Base-by-base conservation (phyloP, 2,113 vertebrate species). In the Varanus salvator region DNA sequence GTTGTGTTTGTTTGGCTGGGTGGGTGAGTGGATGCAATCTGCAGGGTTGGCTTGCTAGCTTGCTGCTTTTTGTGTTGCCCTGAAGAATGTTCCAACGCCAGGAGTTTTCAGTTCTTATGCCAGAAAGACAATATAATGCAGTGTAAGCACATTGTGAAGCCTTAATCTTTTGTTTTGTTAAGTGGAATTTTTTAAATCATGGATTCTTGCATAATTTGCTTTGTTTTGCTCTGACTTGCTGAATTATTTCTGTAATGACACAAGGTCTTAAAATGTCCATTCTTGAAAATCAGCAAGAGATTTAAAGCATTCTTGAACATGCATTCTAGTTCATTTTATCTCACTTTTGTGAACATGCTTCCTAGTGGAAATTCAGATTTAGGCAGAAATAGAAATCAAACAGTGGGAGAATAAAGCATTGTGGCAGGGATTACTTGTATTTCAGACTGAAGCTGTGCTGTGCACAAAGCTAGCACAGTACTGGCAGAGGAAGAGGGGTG, bases 101-200 rank as follows among this genome's bases (percentile, higher is more conserved):
- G 0, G 29, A 84, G 2, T 78, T 34, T 7, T 87, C 60, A 4
- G 12, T 25, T 15, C 48, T 34, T 8, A 0, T 38, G 66, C 75
- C 80, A 91, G 23, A 0, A 50, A 94, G 93, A 87, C n/a, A 91
- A 84, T 4, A 44, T 80, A 69, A 85, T 92, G 89, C 85, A 50
- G 29, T 12, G n/a, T 52, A 85, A 87, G 19, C 6, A 75, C 6
- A 27, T 87, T 88, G 57, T n/a, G 68, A 78, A 54, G 6, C 21
- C 6, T 87, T 91, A n/a, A 6, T 1, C 17, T 5, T 87, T 92
- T 60, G 2, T 27, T 92, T 11, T 84, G 84, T 88, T 29, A 14
- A 83, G 92, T 74, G 3, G 68, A 86, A 86, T 71, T 74, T 21
- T 74, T 44, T 44, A 44, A 44, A 17, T 0, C 38, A 84, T 50